phyloP scores from a whole-genome alignment of 2,797 vertebrate species.

The Lates japonicus region DNA sequence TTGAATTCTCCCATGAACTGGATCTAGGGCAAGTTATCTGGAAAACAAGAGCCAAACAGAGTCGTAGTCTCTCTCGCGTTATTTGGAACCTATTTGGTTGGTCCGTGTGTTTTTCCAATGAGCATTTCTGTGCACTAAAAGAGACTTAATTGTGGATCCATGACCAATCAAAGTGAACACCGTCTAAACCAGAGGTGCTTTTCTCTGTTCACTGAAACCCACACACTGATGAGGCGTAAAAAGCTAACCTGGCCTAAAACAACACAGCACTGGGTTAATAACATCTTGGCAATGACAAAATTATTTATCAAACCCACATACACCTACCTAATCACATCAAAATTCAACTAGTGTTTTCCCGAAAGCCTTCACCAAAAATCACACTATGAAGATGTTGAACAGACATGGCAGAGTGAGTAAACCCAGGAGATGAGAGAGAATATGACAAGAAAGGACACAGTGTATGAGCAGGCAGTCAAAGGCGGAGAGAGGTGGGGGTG shows the following conservation, averaged over 20 bases:
- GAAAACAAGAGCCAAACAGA: constrained; percentile 63
- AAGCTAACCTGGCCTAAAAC: constrained; percentile 37
- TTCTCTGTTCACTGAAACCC: constrained; percentile 46
- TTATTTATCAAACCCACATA: not conserved
- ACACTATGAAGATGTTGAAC: not conserved
- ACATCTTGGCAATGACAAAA: not conserved
- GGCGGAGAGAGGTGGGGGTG: not conserved
- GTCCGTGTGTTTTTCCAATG: constrained; percentile 47
- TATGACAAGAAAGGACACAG: constrained; percentile 1
- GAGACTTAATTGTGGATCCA: constrained; percentile 79
- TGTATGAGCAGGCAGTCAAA: not conserved
- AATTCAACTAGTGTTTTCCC: not conserved
- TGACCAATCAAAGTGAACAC: constrained; percentile 83
- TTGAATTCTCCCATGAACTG: constrained; percentile 77
- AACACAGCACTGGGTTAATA: not conserved
- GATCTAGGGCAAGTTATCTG: constrained; percentile 60
- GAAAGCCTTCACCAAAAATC: not conserved
- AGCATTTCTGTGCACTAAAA: constrained; percentile 67
- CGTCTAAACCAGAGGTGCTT: constrained; percentile 59
- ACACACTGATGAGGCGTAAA: constrained; percentile 46
- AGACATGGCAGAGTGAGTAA: not conserved
- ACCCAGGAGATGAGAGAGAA: constrained; percentile 10
- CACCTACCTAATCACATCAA: not conserved
- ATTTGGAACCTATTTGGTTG: constrained; percentile 49
- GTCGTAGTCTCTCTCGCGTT: constrained; percentile 16